phyloP scores from a whole-genome alignment of 2,888 invertebrate genomes.

The Platerodrilus igneus region DNA sequence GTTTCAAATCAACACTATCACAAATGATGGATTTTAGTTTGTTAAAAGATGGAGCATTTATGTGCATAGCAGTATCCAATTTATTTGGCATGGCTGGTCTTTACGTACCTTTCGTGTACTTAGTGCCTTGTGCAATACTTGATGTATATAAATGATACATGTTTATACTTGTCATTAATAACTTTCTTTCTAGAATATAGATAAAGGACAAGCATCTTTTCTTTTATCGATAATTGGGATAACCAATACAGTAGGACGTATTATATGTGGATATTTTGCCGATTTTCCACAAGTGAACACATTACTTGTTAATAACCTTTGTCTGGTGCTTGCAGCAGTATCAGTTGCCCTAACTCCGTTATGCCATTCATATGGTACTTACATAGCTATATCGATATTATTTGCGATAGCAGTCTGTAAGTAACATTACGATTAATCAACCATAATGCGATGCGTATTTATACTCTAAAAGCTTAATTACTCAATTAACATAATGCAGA shows the following conservation, averaged over 20 bases:
- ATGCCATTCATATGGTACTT: constrained; percentile 70
- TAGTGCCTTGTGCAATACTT: constrained; percentile 74
- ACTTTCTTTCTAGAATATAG: constrained; percentile 60
- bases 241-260: constrained; percentile 90
- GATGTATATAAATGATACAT: constrained; percentile 55
- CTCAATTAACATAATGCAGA: no score
- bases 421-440: no score
- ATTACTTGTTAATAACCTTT: constrained; percentile 86
- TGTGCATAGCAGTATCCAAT: constrained; percentile 89
- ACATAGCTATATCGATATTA: constrained; percentile 76
- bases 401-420: constrained; percentile 91
- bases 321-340: constrained; percentile 84
- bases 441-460: no score
- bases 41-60: constrained; percentile 83
- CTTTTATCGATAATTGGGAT: constrained; percentile 82
- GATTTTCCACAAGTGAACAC: constrained; percentile 91
- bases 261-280: constrained; percentile 84
- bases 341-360: constrained; percentile 80
- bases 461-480: no score
- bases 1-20: constrained; percentile 75
- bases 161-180: constrained; percentile 2
- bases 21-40: constrained; percentile 91
- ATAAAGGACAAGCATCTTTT: constrained; percentile 66
- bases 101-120: constrained; percentile 93
- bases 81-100: constrained; percentile 96